Evolutionary conservation across 1,140 invertebrate species (phyloP).

Genomic region (Plodia interpunctella): DNA sequence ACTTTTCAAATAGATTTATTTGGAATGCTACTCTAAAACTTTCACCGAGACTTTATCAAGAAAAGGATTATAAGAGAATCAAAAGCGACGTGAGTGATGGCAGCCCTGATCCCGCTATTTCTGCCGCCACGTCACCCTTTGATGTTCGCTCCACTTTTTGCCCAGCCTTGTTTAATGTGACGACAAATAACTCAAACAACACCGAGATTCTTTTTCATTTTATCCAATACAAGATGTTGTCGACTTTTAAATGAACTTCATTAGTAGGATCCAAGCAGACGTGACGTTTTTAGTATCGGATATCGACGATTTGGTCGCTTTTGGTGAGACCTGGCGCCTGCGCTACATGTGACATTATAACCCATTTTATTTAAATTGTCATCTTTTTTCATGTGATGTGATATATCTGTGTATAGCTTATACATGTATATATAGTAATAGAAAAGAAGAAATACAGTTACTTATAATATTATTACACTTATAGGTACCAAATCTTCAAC

Average conservation of each 20-base stretch:
- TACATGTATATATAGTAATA: too few relatives aligned
- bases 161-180: slow-evolving; percentile 64
- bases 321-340: not conserved
- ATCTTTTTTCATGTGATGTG: too few relatives aligned
- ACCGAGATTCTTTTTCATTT: slow-evolving; percentile 59
- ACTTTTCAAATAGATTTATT: too few relatives aligned
- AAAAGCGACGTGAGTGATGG: slow-evolving; percentile 17
- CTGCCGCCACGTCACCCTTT: slow-evolving; percentile 66
- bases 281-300: not conserved
- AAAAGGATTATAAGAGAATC: not conserved
- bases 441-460: too few relatives aligned
- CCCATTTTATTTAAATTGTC: not conserved
- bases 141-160: slow-evolving; percentile 68
- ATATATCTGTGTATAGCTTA: too few relatives aligned
- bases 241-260: slow-evolving; percentile 57
- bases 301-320: not conserved
- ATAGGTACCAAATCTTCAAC: too few relatives aligned
- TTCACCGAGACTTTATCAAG: not conserved
- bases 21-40: too few relatives aligned
- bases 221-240: slow-evolving; percentile 49
- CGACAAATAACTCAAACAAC: slow-evolving; percentile 72
- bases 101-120: slow-evolving; percentile 59
- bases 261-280: slow-evolving; percentile 35
- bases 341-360: not conserved
- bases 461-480: too few relatives aligned